Evolutionary conservation across 2,888 invertebrate genomes (phyloP), one percentile per base, ranked within the genome.

Genomic region (Tipula confusa): DNA sequence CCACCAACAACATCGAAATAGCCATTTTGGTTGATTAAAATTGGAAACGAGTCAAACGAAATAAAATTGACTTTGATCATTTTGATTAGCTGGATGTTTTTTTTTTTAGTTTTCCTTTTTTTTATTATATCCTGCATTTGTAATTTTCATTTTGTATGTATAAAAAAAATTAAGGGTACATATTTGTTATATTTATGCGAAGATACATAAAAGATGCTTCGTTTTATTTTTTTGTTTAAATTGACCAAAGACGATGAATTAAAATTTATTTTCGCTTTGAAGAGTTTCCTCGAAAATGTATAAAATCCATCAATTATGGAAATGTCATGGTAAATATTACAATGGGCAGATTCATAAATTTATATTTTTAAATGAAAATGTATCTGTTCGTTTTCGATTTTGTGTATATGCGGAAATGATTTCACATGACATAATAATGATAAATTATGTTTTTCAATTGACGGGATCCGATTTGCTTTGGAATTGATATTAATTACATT

Each of bases 21-120:
- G 64, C 24, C 24, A 24, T 64, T 64, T 64, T 64, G 9, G 64
- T 64, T 64, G 64, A 64, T 64, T 64, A 64, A 64, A 64, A 64
- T 64, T 64, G 64, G 18, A 64, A 64, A 64, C 64, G 64, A 64
- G 18, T 64, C 64, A 64, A 64, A 64, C 24, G 64, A 64, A 24
- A 11, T 64, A 64, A 64, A 64, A 64, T 64, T 64, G 64, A 24
- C 64, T 64, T 64, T 64, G 64, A 64, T 64, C 64, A 64, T 64
- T 64, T 64, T 64, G 64, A 64, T 64, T 64, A 64, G 64, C 64
- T 24, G 24, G 64, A 9, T 64, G 43, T n/a, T 15, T 1, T 43
- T 43, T 43, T 43, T 43, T n/a, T 43, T 3, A n/a, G n/a, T n/a
- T n/a, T n/a, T n/a, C n/a, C n/a, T n/a, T n/a, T n/a, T n/a, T n/a